Evolutionary conservation across 1,140 invertebrate genomes (phyloP).

Genomic region (Anoplophora glabripennis): DNA sequence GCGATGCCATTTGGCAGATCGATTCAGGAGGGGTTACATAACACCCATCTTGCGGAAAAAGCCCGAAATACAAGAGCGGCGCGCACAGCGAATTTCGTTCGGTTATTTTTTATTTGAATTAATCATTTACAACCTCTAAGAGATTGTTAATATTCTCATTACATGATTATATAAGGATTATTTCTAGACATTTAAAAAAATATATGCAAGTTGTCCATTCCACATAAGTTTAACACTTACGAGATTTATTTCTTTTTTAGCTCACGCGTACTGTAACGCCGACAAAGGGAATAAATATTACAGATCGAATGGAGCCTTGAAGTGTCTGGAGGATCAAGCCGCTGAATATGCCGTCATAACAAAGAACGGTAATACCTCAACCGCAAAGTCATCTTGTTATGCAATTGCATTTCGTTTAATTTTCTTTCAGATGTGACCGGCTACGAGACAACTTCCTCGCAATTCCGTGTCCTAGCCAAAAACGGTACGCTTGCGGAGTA

Average conservation of each 20-base stretch:
- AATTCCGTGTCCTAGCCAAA: slow-evolving; percentile 56
- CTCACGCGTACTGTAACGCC: slow-evolving; percentile 44
- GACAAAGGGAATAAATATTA: slow-evolving; percentile 57
- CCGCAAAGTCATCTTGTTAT: neutral
- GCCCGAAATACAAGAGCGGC: neutral
- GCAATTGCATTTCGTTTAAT: slow-evolving; percentile 1
- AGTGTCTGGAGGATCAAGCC: slow-evolving; percentile 53
- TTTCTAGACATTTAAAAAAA: neutral
- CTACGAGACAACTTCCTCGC: neutral
- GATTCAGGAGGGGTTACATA: neutral
- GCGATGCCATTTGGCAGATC: neutral
- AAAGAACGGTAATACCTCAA: slow-evolving; percentile 28
- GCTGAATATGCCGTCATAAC: slow-evolving; percentile 62
- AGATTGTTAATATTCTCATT: neutral
- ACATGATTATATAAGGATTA: neutral
- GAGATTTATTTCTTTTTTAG: slow-evolving; percentile 25
- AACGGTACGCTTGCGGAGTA: slow-evolving; percentile 55
- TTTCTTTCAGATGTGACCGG: neutral
- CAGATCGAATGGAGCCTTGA: slow-evolving; percentile 62
- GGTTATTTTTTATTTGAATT: neutral
- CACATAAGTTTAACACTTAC: slow-evolving; percentile 7
- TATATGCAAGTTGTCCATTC: neutral
- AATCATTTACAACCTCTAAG: neutral
- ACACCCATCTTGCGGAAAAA: too few species aligned
- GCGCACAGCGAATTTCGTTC: neutral